Evolutionary conservation across 2,888 invertebrate genomes (phyloP).

Genomic region (Brenthis daphne): DNA sequence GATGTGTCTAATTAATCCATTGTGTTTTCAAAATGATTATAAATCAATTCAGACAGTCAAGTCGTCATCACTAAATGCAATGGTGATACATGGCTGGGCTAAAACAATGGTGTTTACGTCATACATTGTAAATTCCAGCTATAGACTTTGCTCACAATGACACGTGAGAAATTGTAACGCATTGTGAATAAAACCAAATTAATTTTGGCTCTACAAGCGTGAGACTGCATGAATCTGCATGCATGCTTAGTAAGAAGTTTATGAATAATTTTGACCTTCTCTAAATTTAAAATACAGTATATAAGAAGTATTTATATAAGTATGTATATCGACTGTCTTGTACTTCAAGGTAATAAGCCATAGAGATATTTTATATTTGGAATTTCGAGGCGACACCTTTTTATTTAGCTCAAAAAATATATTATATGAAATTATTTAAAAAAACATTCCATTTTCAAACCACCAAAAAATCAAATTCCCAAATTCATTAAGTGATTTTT

Average conservation of each 20-base stretch:
- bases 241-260: not conserved
- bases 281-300: too few species aligned
- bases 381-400: too few species aligned
- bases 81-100: constrained; percentile 53
- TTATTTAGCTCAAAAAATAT: too few species aligned
- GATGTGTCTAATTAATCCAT: constrained; percentile 30
- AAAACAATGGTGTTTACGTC: constrained; percentile 58
- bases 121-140: constrained; percentile 53
- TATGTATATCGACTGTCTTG: too few species aligned
- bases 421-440: too few species aligned
- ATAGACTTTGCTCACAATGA: constrained; percentile 40
- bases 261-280: not conserved
- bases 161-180: constrained; percentile 64
- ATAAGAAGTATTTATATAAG: too few species aligned
- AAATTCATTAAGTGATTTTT: too few species aligned
- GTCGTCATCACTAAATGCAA: constrained; percentile 40
- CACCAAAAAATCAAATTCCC: too few species aligned
- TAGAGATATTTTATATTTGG: too few species aligned
- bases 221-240: constrained; percentile 23
- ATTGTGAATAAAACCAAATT: constrained; percentile 49
- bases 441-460: too few species aligned
- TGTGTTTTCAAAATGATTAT: constrained; percentile 39
- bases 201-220: constrained; percentile 33
- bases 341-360: too few species aligned
- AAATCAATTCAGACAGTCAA: constrained; percentile 28